Base-by-base conservation (phyloP, 2,113 vertebrate genomes). In the Tachysurus vachellii region DNA sequence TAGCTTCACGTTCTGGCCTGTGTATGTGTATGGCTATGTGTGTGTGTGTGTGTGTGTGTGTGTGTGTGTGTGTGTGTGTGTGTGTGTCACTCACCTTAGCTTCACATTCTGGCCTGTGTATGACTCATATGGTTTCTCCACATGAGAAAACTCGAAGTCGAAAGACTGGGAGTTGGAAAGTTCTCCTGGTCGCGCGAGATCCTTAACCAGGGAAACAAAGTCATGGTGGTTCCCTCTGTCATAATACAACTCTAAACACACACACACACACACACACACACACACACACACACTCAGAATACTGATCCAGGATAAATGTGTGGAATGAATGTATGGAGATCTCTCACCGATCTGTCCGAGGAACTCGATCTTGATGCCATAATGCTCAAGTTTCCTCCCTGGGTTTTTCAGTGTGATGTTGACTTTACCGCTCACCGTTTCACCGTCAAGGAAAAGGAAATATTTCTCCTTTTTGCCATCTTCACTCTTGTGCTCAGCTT, bases 21-120 rank as follows among this genome's bases (percentile, higher is more conserved):
- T 36, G 36, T 36, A 36, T 36, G 36, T 36, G 36, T 36, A 36
- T 36, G 36, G 36, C 2, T 36, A 2, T 36, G 36, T 36, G 36
- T 36, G 36, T 36, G 36, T 36, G 36, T 36, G 36, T 36, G 36
- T 36, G 36, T 36, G 23, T 62, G 64, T 66, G 64, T 28, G n/a
- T 66, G 36, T 47, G 71, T 75, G 68, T 71, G 26, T 66, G 75
- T 5, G n/a, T 61, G 16, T 61, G 14, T 53, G 31, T 7, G 59
- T 8, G n/a, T 62, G 26, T 13, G 95, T 94, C 90, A 98, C 98
- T 94, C 90, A 98, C 98, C 98, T 93, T 73, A 99, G 93, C 92
- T 99, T 99, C 90, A 99, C 98, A 0, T 99, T 99, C 94, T 99
- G 98, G 84, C 98, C 98, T 0, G 97, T 99, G 95, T 99, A 99